These are phyloP conservation scores for Neomorphus geoffroyi DNA, from an alignment of 2,797 vertebrate species.

Conservation along the genomic window DNA sequence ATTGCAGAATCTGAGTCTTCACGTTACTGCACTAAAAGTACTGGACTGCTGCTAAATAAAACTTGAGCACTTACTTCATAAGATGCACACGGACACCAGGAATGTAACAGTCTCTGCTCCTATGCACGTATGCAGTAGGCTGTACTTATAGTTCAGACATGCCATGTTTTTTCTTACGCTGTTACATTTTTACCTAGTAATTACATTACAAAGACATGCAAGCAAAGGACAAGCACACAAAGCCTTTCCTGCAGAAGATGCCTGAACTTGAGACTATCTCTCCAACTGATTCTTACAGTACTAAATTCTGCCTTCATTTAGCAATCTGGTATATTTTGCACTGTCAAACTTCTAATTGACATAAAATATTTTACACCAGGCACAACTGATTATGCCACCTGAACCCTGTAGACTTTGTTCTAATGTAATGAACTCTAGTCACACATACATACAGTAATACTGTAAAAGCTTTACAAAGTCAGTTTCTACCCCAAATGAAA, in stretches of 20 bases:
- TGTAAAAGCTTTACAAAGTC: background rate
- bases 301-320: background rate
- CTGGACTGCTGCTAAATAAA: background rate
- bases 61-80: background rate
- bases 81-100: background rate
- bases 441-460: background rate
- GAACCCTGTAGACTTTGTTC: no score
- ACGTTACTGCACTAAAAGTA: background rate
- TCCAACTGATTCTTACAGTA: background rate
- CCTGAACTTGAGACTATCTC: background rate
- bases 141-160: background rate
- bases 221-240: constrained; percentile 47
- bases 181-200: constrained; percentile 44
- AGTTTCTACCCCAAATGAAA: background rate
- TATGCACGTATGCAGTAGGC: background rate
- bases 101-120: background rate
- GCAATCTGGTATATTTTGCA: background rate
- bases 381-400: background rate
- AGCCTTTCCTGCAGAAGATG: background rate
- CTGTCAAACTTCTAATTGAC: background rate
- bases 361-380: background rate
- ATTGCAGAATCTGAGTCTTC: background rate
- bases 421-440: background rate
- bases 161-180: background rate
- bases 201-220: constrained; percentile 21